These are phyloP conservation scores for Meriones psammophilus DNA, from an alignment of 2,797 vertebrate species.

Conservation along the genomic window DNA sequence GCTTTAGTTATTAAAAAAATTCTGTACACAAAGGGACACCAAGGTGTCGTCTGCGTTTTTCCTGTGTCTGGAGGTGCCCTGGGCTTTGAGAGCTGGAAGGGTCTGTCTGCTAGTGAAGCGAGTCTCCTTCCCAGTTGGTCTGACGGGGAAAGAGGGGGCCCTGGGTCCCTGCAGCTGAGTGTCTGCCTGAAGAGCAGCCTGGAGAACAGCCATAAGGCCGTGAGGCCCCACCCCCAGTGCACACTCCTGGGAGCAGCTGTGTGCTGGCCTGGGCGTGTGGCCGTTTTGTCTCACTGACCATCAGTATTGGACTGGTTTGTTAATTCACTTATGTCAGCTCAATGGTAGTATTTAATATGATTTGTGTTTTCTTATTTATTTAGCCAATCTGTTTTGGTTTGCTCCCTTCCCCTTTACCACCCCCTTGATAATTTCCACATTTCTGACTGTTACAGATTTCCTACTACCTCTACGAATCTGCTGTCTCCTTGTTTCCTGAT, in stretches of 20 bases:
- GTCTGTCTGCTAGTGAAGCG: conserved; percentile 42
- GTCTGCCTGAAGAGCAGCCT: conserved; percentile 8
- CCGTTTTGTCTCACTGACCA: conserved; percentile 85
- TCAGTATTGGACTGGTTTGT: conserved; percentile 90
- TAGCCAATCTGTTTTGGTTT: conserved; percentile 91
- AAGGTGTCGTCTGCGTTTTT: conserved; percentile 80
- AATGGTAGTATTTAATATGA: conserved; percentile 93
- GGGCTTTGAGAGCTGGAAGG: conserved; percentile 30
- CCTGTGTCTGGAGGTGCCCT: conserved; percentile 64
- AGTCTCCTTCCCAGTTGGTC: conserved; percentile 73
- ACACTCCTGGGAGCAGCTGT: conserved; percentile 56
- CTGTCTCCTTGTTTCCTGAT: conserved; percentile 93
- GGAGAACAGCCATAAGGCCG: conserved; percentile 71
- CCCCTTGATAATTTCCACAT: conserved; percentile 85
- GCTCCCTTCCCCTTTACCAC: conserved; percentile 69
- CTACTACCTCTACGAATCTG: conserved; percentile 96
- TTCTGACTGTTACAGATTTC: conserved; percentile 94
- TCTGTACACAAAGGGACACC: conserved; percentile 80
- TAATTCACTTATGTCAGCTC: conserved; percentile 87
- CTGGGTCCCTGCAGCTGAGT: conserved; percentile 71
- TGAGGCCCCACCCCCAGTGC: not conserved
- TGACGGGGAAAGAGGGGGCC: conserved; percentile 78
- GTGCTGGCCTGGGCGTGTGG: conserved; percentile 69
- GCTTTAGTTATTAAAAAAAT: conserved; percentile 85
- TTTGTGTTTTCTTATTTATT: conserved; percentile 96